A percentile compares a stretch with the other conserved stretches of the same genome.
Evolutionary conservation across 1,140 invertebrate species (phyloP).

Genomic region (Bombus affinis): DNA sequence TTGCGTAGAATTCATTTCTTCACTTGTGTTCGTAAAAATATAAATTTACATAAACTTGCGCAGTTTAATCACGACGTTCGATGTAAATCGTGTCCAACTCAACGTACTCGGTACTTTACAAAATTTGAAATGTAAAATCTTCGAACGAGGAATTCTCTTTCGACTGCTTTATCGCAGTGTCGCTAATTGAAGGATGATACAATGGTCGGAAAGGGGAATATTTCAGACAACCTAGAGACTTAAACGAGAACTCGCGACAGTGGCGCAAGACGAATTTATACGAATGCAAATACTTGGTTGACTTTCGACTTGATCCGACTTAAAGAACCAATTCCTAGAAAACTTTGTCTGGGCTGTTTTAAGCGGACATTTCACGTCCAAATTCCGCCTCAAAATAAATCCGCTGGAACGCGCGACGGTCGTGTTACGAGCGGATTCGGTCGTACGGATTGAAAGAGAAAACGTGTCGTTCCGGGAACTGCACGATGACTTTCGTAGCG

Average conservation of each 20-base stretch:
- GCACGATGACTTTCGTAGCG: not conserved
- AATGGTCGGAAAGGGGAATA: not conserved
- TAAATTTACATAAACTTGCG: not conserved
- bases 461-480: not conserved
- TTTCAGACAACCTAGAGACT: not conserved
- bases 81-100: not conserved
- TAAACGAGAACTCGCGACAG: not conserved
- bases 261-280: not conserved
- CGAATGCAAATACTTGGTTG: not conserved
- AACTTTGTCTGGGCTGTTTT: not conserved
- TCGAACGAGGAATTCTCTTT: not conserved
- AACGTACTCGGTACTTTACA: no score
- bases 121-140: slow-evolving; percentile 2
- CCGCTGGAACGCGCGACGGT: no score
- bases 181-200: not conserved
- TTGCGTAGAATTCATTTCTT: no score
- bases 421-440: no score
- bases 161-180: not conserved
- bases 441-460: not conserved
- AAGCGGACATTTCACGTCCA: not conserved
- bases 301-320: slow-evolving; percentile 1
- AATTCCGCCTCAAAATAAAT: not conserved
- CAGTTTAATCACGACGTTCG: not conserved
- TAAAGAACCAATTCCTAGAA: not conserved
- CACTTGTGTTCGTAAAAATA: not conserved